These are phyloP conservation scores for Oryzias sinensis DNA, from an alignment of 2,797 vertebrate genomes.

Conservation along the genomic window DNA sequence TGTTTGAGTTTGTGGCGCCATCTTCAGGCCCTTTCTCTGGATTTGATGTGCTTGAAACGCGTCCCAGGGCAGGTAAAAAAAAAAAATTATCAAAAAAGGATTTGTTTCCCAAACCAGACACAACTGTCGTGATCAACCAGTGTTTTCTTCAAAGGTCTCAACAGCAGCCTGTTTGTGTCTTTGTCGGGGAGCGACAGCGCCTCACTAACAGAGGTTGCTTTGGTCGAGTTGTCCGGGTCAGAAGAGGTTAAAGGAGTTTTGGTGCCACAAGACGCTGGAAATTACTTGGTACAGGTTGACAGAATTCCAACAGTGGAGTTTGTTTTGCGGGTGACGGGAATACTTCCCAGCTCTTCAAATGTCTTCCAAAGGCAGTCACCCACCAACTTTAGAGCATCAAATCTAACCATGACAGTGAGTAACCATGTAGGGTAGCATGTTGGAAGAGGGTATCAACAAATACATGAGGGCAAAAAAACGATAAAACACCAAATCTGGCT, in stretches of 20 bases:
- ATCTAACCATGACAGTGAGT: constrained; percentile 55
- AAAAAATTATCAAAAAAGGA: no score
- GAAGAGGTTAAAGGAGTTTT: constrained; percentile 28
- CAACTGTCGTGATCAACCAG: not conserved
- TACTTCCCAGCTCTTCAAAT: not conserved
- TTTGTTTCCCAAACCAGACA: not conserved
- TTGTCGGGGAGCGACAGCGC: constrained; percentile 48
- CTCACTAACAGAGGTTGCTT: constrained; percentile 46
- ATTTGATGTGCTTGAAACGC: constrained; percentile 45
- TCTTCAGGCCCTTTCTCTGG: constrained; percentile 36
- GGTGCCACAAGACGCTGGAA: constrained; percentile 10
- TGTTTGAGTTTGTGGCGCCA: constrained; percentile 62
- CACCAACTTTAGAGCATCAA: constrained; percentile 59
- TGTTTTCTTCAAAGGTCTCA: constrained; percentile 37
- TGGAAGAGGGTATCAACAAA: not conserved
- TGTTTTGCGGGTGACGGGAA: constrained; percentile 53
- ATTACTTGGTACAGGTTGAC: constrained; percentile 44
- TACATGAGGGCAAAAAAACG: not conserved
- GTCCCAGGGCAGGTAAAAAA: constrained; percentile 59
- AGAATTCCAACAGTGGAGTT: constrained; percentile 47
- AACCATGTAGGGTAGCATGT: not conserved
- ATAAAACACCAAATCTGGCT: no score
- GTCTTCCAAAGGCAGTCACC: constrained; percentile 63
- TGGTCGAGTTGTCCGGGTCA: constrained; percentile 42
- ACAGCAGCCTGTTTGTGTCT: constrained; percentile 53